These are phyloP conservation scores for Prolemur simus DNA, from an alignment of 2,113 vertebrate species.

Conservation along the genomic window DNA sequence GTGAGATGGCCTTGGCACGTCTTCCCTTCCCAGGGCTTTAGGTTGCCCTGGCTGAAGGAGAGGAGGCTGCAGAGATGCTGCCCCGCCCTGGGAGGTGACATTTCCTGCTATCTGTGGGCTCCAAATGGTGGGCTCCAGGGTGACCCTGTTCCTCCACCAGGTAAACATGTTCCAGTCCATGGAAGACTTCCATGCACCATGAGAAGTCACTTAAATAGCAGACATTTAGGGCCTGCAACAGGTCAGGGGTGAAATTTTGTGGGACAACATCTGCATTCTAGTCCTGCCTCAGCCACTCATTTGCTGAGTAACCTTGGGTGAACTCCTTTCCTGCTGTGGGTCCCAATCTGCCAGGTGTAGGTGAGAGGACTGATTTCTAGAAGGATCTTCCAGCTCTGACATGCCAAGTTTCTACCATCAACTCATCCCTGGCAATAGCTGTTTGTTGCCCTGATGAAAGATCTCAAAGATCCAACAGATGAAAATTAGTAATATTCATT, in stretches of 20 bases:
- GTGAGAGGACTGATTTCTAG: neutral
- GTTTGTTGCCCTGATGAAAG: neutral
- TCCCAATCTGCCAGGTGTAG: neutral
- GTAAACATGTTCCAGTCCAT: neutral
- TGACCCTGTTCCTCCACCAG: neutral
- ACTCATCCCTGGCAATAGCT: neutral
- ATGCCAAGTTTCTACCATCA: neutral
- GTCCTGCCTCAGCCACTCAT: neutral
- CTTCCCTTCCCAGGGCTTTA: neutral
- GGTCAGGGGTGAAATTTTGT: neutral
- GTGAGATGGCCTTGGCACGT: too few relatives aligned
- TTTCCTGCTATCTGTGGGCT: neutral
- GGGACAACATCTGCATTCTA: neutral
- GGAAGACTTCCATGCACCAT: neutral
- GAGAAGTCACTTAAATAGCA: neutral
- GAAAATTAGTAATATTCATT: neutral
- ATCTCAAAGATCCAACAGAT: neutral
- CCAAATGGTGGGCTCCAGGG: rapidly evolving
- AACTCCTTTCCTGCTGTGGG: neutral
- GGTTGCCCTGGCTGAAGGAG: neutral
- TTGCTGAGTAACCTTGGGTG: neutral
- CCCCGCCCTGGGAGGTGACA: neutral
- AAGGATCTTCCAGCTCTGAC: neutral
- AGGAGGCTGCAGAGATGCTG: neutral
- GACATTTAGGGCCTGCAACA: neutral